Conservation (phyloP, 2,113 vertebrate species). For the Pteruthius melanotis region DNA sequence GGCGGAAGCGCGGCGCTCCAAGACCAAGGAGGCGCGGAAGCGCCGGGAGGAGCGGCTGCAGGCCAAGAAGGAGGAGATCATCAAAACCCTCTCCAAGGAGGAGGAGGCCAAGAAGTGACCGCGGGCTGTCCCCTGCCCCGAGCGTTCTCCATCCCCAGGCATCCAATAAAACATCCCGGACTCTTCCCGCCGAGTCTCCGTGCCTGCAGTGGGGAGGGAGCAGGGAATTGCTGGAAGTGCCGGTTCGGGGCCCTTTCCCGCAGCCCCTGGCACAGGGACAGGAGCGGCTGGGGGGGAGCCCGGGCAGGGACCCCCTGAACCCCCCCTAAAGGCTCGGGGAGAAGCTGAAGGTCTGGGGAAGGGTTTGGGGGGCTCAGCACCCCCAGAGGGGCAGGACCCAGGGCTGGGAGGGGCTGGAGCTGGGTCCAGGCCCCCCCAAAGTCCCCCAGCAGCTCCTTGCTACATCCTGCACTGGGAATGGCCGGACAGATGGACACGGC, state of each 20-base stretch:
- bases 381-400: background rate
- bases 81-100: conserved; percentile 93
- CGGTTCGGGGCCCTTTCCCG: no score
- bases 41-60: conserved; percentile 92
- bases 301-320: background rate
- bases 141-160: background rate
- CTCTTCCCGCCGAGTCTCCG: background rate
- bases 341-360: background rate
- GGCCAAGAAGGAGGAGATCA: conserved; percentile 98
- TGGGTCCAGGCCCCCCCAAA: accelerated
- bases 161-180: background rate
- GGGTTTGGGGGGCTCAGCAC: background rate
- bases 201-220: accelerated
- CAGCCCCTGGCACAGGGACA: background rate
- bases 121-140: background rate
- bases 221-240: no score
- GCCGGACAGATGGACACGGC: background rate
- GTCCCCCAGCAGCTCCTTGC: accelerated
- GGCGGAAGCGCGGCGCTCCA: conserved; percentile 92
- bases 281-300: no score
- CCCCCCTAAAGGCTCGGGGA: background rate
- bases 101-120: conserved; percentile 92
- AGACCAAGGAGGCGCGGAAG: conserved; percentile 97
- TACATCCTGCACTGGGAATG: accelerated
- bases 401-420: background rate